Base-by-base conservation (phyloP, 1,140 invertebrate genomes). In the Drosophila repletoides region DNA sequence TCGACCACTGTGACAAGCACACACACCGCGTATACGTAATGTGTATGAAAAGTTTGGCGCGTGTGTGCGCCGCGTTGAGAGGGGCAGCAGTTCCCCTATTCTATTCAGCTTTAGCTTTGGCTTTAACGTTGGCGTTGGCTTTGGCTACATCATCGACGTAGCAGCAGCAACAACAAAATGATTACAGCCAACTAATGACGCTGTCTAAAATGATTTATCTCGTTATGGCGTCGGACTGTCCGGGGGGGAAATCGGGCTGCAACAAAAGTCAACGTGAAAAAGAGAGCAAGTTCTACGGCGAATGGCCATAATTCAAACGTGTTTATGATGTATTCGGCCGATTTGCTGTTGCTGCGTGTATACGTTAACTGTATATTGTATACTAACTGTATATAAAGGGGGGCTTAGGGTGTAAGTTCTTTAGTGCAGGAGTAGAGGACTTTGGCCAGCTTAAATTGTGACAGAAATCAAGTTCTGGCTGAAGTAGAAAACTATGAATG, bases 141-240 rank as follows among this genome's bases (percentile, higher is more conserved):
- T 15, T 22, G 22, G 55, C 52, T 14, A 46, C 46, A 61, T 61
- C 64, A 64, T 67, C 34, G 55, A 60, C 55, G 55, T 7, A 29
- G 38, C 55, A 60, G 36, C 56, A 43, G 31, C 58, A 59, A 63
- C 65, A 73, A 45, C 56, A 71, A 83, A 75, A 87, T 87, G 83
- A 77, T 83, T 88, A 88, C 73, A 61, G 77, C 63, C 79, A 88
- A 88, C 84, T 88, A 88, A 88, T 88, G 83, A 88, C 84, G 83
- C 83, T 87, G 72, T 84, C 84, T 84, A 76, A 88, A 88, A 88
- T 88, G 83, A 88, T 88, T 88, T 88, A 88, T 88, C 74, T 88
- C 75, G 79, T 79, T 86, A 84, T 81, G 77, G 77, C 69, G 64
- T 67, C 64, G 46, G 38, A 31, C 56, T 45, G 56, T 59, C 63